A percentile compares a stretch with the other conserved stretches of the same genome.
These are phyloP conservation scores for Chitala chitala DNA, from an alignment of 2,113 vertebrate genomes.

Conservation along the genomic window DNA sequence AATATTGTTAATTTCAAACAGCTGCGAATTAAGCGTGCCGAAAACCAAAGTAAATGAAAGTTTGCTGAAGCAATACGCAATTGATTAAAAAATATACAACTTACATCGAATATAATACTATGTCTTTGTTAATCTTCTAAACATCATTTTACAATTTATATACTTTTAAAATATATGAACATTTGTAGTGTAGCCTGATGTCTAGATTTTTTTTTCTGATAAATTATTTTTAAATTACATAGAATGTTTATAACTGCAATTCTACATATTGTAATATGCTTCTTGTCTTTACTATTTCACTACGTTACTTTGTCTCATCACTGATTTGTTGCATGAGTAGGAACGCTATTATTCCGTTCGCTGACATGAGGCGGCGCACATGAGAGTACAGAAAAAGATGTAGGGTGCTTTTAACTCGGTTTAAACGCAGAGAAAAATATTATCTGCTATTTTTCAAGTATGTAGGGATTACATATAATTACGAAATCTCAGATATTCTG, in stretches of 20 bases:
- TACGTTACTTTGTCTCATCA: neutral
- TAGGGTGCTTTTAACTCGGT: neutral
- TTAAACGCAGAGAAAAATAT: neutral
- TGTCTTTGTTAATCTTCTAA: too few relatives aligned
- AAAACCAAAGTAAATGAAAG: too few relatives aligned
- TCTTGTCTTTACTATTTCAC: neutral
- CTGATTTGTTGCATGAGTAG: too few relatives aligned
- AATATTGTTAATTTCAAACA: too few relatives aligned
- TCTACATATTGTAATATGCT: neutral
- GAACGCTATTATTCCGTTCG: neutral
- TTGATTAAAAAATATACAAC: neutral
- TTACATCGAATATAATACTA: too few relatives aligned
- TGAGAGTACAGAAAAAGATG: neutral
- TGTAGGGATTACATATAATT: slow-evolving; percentile 1
- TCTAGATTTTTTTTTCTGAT: neutral
- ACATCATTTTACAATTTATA: too few relatives aligned
- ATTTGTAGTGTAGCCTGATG: too few relatives aligned
- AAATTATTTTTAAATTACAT: too few relatives aligned
- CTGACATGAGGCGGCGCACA: neutral
- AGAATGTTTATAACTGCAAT: neutral
- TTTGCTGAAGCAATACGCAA: neutral
- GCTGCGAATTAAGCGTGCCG: too few relatives aligned
- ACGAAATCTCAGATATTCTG: neutral
- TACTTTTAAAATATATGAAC: neutral
- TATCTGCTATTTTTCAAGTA: neutral